Evolutionary conservation across 1,140 invertebrate genomes (phyloP), one percentile per base, ranked within the genome.

Genomic region (Cardiocondyla obscurior): DNA sequence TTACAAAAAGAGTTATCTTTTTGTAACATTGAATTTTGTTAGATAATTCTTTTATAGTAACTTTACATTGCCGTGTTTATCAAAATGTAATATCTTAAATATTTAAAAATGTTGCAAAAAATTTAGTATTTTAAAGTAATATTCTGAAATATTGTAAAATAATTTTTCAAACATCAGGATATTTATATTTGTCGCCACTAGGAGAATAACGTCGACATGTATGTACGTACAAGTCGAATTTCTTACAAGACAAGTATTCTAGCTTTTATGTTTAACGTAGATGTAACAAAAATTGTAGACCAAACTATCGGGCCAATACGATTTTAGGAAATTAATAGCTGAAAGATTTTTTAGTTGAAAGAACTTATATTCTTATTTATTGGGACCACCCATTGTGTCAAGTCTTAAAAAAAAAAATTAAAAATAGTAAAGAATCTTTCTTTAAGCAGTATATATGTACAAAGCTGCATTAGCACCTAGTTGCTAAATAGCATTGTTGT

Each of bases 341-440:
- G 12, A 3, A 69, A 58, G 10, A 69, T 60, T 84, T 72, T 84
- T 30, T 60, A 46, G 82, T 81, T 85, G 16, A n/a, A n/a, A n/a
- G n/a, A n/a, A n/a, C 16, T 73, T 65, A 28, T 69, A 70, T 16
- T 30, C 73, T 85, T 72, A 72, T 83, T 87, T 87, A 72, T 76
- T 67, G 77, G 77, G 77, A 77, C 64, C 83, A 86, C 42, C 16
- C 22, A 79, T 39, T 77, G 25, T 81, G 33, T 55, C 36, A 67
- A 76, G 8, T 6, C 8, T 44, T 30, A 72, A 42, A 51, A 51
- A 30, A n/a, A 33, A 51, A 39, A 14, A 44, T 58, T 64, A 12
- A 60, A 58, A 57, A 58, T 3, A 16, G 19, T 65, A 46, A n/a
- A 74, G 22, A 33, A 74, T 74, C 28, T 62, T 46, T 46, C 8